A percentile compares a stretch with the other conserved stretches of the same genome.
These are phyloP conservation scores for Garra rufa DNA, from an alignment of 2,113 vertebrate genomes.

Conservation along the genomic window DNA sequence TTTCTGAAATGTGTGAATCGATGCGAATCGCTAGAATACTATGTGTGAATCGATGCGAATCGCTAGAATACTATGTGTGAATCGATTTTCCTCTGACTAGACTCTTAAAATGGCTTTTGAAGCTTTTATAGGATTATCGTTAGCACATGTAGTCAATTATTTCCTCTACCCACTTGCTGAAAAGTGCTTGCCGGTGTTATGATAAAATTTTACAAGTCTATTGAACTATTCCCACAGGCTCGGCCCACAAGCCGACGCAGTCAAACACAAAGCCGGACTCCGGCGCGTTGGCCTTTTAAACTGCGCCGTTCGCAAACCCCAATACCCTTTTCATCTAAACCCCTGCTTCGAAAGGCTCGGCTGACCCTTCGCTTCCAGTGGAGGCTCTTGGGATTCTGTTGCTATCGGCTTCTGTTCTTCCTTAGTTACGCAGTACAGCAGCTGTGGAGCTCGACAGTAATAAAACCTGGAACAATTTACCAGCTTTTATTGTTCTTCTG, in stretches of 20 bases:
- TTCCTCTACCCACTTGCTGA: conserved; percentile 66
- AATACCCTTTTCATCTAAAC: conserved; percentile 46
- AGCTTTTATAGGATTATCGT: conserved; percentile 64
- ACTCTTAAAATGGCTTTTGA: conserved; percentile 55
- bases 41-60: too few relatives aligned
- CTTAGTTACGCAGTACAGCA: conserved; percentile 89
- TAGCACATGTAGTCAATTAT: conserved; percentile 71
- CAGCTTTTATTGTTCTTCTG: conserved; percentile 97
- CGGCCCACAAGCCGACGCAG: conserved; percentile 68
- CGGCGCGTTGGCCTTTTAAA: conserved; percentile 71
- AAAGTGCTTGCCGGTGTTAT: conserved; percentile 66
- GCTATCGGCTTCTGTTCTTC: conserved; percentile 83
- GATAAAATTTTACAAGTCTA: conserved; percentile 72
- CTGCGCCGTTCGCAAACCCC: conserved; percentile 46
- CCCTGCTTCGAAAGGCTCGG: conserved; percentile 23
- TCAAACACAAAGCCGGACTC: conserved; percentile 70
- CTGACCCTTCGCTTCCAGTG: conserved; percentile 63
- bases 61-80: too few relatives aligned
- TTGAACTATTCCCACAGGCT: conserved; percentile 71
- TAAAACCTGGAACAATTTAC: conserved; percentile 96
- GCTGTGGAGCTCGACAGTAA: conserved; percentile 85
- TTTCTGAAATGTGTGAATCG: too few relatives aligned
- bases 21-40: too few relatives aligned
- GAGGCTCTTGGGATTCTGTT: conserved; percentile 74
- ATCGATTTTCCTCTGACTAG: conserved; percentile 38